Evolutionary conservation across 2,113 vertebrate species (phyloP), one percentile per base, ranked within the genome.

Genomic region (Pygoscelis antarcticus): DNA sequence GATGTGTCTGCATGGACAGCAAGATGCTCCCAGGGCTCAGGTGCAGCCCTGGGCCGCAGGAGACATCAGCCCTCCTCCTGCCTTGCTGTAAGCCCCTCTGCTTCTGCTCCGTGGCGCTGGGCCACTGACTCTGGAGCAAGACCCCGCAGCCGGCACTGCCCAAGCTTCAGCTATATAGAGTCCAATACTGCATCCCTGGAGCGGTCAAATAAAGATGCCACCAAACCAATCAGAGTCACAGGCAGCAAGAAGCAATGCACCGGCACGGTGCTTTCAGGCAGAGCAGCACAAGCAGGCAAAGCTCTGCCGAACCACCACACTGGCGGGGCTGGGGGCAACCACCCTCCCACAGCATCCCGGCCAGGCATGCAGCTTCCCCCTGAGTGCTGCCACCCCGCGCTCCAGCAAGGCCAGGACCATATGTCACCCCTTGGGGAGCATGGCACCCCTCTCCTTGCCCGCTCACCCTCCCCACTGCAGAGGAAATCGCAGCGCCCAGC

Each of bases 1-100:
- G 0, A 60, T 0, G 0, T 6, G 32, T 72, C 54, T 52, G 71
- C 75, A 13, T 0, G 2, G 65, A 55, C 32, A 79, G 66, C 18
- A 5, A 65, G 87, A 64, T 47, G 58, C 58, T 77, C 77, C 54
- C 72, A 44, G 46, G 32, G 89, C 80, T 68, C 23, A 10, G 40
- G 36, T 27, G 60, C 46, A 84, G 81, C 84, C 34, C 26, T 17
- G 32, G 66, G 36, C n/a, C 0, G 0, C 62, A 30, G 74, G 60
- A 79, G 57, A 60, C 0, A 1, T 26, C 75, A 88, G 70, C 38
- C n/a, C 64, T 64, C 57, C n/a, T 95, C 72, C 81, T 68, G 74
- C 27, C 30, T 78, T 32, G 27, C 65, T 29, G 22, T 0, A 3
- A 89, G 42, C n/a, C 32, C 26, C 44, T 75, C 49, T 0, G 11